Evolutionary conservation across 2,113 vertebrate species (phyloP), one percentile per base, ranked within the genome.

Genomic region (Takifugu flavidus): DNA sequence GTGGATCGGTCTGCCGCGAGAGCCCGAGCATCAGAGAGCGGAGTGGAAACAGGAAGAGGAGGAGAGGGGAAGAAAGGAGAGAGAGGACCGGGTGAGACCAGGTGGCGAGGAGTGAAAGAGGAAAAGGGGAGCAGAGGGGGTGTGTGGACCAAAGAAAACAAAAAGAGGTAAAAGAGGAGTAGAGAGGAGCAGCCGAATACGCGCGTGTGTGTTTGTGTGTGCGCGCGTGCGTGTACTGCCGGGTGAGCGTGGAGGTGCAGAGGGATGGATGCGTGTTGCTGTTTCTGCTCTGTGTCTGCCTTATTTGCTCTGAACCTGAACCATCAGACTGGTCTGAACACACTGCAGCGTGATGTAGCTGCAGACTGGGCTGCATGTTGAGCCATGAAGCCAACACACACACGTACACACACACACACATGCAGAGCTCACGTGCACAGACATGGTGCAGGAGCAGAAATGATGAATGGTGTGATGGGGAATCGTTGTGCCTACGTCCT

Each of bases 21-120:
- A 74, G 80, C 77, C 74, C 60, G 31, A 85, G 82, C 82, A 86
- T 88, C 77, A 64, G 70, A 80, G 63, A 86, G 75, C 72, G 65
- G 78, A 87, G 80, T 77, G 84, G 76, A 80, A 86, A 82, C 75
- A 87, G 82, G 86, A 89, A 84, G 85, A 83, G 49, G 58, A 42
- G 72, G 82, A 77, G 70, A 79, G 79, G 78, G 80, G 56, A 72
- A 80, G 75, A 84, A 75, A 83, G 80, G 84, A 80, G 81, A 72
- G 80, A 78, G 83, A 78, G 84, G 87, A 82, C 75, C 82, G 83
- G 82, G 84, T 74, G 79, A 84, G 82, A 85, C 74, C 64, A 85
- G 81, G 86, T 80, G 80, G 85, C 49, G 83, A 78, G 77, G 83
- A 87, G 83, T 75, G 83, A 79, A 77, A 80, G 73, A 82, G 80